These are phyloP conservation scores for Ondatra zibethicus DNA, from an alignment of 2,113 vertebrate genomes.

Conservation along the genomic window DNA sequence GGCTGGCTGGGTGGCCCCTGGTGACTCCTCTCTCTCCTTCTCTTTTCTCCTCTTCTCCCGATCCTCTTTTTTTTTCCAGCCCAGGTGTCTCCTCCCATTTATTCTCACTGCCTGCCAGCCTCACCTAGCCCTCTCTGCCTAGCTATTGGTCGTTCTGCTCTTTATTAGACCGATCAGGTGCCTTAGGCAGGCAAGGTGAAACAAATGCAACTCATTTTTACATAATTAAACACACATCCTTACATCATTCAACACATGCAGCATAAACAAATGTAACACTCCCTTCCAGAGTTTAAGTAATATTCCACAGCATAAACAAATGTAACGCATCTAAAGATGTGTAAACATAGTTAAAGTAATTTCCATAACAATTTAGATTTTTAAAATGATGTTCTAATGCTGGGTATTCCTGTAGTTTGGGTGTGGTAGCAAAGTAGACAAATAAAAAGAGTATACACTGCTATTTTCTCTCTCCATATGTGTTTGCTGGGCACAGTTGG, in stretches of 20 bases:
- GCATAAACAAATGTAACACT: background rate
- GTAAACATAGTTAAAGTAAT: background rate
- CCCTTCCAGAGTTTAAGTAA: no score
- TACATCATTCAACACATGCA: no score
- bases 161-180: background rate
- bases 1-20: background rate
- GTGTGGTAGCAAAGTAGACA: background rate
- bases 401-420: background rate
- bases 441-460: background rate
- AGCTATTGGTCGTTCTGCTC: background rate
- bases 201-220: background rate
- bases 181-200: background rate
- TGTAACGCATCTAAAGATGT: no score
- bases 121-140: background rate
- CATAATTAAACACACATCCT: background rate
- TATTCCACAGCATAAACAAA: no score
- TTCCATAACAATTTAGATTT: background rate
- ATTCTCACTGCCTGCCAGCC: background rate
- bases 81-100: background rate
- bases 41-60: background rate
- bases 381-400: background rate
- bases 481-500: background rate
- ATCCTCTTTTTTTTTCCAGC: background rate
- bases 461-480: background rate
- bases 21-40: background rate